Conservation (phyloP, 1,140 invertebrate genomes). For the Ceratina calcarata region DNA sequence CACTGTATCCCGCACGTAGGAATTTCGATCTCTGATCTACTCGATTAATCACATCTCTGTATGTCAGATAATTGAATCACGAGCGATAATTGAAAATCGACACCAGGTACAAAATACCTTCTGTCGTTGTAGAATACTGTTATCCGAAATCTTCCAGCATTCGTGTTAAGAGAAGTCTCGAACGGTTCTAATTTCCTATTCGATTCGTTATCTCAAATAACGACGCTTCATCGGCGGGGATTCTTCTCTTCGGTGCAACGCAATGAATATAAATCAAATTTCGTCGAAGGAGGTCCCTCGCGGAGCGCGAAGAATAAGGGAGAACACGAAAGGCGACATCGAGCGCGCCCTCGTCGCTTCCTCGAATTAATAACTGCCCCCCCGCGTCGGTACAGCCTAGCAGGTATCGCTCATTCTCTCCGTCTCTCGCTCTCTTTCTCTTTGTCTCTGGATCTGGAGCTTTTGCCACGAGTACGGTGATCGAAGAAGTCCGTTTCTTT, state of each 20-base stretch:
- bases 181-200: background rate
- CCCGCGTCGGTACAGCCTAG: background rate
- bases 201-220: conserved; percentile 2
- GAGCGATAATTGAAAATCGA: no score
- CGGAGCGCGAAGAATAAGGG: conserved; percentile 19
- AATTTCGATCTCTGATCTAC: conserved; percentile 10
- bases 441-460: conserved; percentile 7
- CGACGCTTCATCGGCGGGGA: background rate
- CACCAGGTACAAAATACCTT: no score
- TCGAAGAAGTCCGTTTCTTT: conserved; percentile 67
- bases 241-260: background rate
- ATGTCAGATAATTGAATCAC: background rate
- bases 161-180: background rate
- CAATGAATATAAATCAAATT: conserved; percentile 35
- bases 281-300: conserved; percentile 15
- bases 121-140: background rate
- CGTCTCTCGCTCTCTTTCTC: conserved; percentile 23
- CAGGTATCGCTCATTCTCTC: conserved; percentile 9
- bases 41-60: conserved; percentile 20
- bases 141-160: background rate
- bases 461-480: conserved; percentile 56
- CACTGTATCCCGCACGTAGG: background rate
- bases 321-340: conserved; percentile 9
- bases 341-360: conserved; percentile 41
- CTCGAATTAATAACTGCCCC: conserved; percentile 58